Evolutionary conservation across 1,140 invertebrate species (phyloP).

Genomic region (Ericerus pela): DNA sequence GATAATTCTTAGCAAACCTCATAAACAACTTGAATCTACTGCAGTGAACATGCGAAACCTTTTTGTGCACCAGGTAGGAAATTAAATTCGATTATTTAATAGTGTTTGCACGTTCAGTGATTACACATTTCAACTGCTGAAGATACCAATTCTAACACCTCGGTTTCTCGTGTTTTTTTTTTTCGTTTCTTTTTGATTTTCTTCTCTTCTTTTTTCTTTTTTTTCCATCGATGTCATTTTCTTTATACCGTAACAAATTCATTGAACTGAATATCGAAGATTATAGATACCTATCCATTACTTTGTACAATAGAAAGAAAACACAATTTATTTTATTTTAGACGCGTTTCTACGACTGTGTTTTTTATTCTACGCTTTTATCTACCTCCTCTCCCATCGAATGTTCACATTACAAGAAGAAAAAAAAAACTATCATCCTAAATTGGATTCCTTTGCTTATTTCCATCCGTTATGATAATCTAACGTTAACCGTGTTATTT

Average conservation of each 20-base stretch:
- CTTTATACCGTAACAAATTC: background rate
- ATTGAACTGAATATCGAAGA: constrained; percentile 7
- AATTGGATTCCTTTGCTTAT: constrained; percentile 2
- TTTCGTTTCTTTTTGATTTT: no score
- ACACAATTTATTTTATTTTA: constrained; percentile 9
- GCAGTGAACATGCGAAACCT: no score
- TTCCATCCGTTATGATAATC: constrained; percentile 6
- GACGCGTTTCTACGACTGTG: background rate
- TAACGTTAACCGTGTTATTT: background rate
- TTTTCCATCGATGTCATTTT: background rate
- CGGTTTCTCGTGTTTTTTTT: background rate
- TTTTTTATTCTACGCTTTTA: background rate
- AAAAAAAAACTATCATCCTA: no score
- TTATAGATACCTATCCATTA: constrained; percentile 12
- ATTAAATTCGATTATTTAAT: constrained; percentile 11
- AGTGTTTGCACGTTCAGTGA: constrained; percentile 9
- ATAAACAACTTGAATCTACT: no score
- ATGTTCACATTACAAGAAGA: no score
- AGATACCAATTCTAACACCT: background rate
- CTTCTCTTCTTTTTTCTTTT: no score
- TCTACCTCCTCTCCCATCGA: no score
- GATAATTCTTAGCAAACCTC: no score
- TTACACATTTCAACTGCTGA: constrained; percentile 8
- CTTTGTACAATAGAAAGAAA: constrained; percentile 9
- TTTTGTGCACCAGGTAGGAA: background rate